Percentiles rank a stretch among this genome's conserved stretches.
phyloP scores from a whole-genome alignment of 1,140 invertebrate genomes.

The Bradysia coprophila region DNA sequence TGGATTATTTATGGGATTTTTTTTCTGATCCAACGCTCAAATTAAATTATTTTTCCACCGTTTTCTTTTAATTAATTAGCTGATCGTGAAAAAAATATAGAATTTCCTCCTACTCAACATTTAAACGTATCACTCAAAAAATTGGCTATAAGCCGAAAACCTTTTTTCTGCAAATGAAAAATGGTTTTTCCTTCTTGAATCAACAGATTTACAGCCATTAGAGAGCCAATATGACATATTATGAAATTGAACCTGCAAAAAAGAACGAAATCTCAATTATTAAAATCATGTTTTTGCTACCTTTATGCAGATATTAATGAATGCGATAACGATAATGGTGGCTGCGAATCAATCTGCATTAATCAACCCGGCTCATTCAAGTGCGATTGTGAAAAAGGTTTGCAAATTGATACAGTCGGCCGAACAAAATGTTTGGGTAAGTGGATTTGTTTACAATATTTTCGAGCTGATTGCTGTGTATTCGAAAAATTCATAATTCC shows the following conservation, averaged over 20 bases:
- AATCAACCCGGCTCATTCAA: slow-evolving; percentile 52
- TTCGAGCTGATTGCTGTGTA: neutral
- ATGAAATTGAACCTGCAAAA: too few relatives aligned
- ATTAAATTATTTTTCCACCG: too few relatives aligned
- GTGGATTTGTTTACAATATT: slow-evolving; percentile 2
- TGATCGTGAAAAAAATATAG: too few relatives aligned
- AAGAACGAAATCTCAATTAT: neutral
- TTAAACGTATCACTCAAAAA: neutral
- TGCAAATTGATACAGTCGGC: slow-evolving; percentile 10
- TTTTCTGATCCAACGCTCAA: too few relatives aligned
- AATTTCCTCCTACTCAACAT: too few relatives aligned
- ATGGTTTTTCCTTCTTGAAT: too few relatives aligned
- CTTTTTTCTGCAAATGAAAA: neutral
- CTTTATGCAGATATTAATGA: slow-evolving; percentile 50
- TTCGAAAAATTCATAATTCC: neutral
- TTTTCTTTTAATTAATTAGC: too few relatives aligned
- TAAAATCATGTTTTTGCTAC: neutral
- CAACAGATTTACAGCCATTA: too few relatives aligned
- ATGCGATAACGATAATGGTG: slow-evolving; percentile 45
- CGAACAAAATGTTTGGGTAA: slow-evolving; percentile 21
- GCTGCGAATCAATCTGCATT: slow-evolving; percentile 37
- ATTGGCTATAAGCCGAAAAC: neutral
- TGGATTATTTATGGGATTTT: too few relatives aligned
- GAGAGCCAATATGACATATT: too few relatives aligned
- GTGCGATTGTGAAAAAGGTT: slow-evolving; percentile 43